Percentiles rank a stretch among this genome's conserved stretches.
Conservation (phyloP, 2,797 vertebrate species). For the Labeo calbasu region DNA sequence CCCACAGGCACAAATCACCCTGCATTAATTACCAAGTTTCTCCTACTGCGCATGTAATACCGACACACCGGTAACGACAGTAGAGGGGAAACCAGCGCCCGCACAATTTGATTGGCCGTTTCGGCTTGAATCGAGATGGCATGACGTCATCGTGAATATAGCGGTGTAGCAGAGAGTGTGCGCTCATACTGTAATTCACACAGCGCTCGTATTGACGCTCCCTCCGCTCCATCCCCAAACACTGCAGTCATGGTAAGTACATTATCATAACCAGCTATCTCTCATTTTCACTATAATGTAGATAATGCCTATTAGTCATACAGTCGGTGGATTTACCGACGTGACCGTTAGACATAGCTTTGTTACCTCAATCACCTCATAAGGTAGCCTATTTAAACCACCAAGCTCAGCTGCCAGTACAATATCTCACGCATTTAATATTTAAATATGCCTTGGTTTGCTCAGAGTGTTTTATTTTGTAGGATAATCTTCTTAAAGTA, state of each 20-base stretch:
- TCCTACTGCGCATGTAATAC: neutral
- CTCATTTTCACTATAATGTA: neutral
- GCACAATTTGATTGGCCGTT: conserved; percentile 53
- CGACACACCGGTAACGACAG: neutral
- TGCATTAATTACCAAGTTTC: too few species aligned
- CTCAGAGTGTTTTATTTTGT: neutral
- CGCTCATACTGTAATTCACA: conserved; percentile 29
- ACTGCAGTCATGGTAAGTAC: conserved; percentile 53
- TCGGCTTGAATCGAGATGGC: conserved; percentile 15
- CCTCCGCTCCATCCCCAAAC: conserved; percentile 8
- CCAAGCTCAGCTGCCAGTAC: neutral
- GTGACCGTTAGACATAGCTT: neutral
- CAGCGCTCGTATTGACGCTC: neutral
- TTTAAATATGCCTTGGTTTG: neutral
- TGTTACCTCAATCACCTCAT: neutral
- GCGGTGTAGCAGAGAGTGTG: conserved; percentile 14
- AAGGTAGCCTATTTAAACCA: neutral
- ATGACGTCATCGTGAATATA: conserved; percentile 57
- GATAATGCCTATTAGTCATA: neutral
- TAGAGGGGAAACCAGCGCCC: conserved; percentile 26
- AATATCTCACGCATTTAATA: neutral
- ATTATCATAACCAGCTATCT: neutral
- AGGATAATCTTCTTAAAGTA: neutral
- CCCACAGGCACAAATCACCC: too few species aligned
- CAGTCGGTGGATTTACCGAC: neutral